Percentiles rank a stretch among this genome's conserved stretches.
These are phyloP conservation scores for Coreius guichenoti DNA, from an alignment of 2,797 vertebrate genomes.

Conservation along the genomic window DNA sequence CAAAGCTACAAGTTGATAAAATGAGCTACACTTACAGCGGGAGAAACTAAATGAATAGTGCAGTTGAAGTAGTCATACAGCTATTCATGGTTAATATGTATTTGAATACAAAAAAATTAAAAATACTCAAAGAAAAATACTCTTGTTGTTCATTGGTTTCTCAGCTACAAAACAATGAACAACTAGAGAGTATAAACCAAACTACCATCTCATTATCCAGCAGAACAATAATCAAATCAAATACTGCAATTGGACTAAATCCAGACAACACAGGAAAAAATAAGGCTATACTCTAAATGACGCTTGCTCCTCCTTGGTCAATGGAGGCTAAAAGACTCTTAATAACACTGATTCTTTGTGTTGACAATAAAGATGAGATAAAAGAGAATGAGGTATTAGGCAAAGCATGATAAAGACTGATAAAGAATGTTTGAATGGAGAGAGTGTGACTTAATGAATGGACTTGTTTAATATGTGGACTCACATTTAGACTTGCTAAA, in stretches of 20 bases:
- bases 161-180: not conserved
- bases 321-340: not conserved
- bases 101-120: not conserved
- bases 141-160: not conserved
- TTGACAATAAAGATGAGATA: not conserved
- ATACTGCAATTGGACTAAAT: not conserved
- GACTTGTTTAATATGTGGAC: conserved; percentile 3
- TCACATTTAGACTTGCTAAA: conserved; percentile 14
- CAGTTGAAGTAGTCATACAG: conserved; percentile 1
- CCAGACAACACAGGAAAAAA: not conserved
- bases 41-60: not conserved
- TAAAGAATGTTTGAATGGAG: not conserved
- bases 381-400: not conserved
- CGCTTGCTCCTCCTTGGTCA: not conserved
- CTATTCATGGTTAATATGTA: not conserved
- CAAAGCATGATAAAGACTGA: not conserved
- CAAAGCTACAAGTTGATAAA: conserved; percentile 31
- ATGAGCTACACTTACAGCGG: not conserved
- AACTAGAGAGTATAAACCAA: not conserved
- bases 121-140: not conserved
- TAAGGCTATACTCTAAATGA: not conserved
- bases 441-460: not conserved
- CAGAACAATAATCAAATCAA: conserved; percentile 6
- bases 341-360: not conserved
- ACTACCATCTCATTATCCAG: not conserved